These are phyloP conservation scores for Lasioglossum malachurum DNA, from an alignment of 2,888 invertebrate genomes.

Conservation along the genomic window DNA sequence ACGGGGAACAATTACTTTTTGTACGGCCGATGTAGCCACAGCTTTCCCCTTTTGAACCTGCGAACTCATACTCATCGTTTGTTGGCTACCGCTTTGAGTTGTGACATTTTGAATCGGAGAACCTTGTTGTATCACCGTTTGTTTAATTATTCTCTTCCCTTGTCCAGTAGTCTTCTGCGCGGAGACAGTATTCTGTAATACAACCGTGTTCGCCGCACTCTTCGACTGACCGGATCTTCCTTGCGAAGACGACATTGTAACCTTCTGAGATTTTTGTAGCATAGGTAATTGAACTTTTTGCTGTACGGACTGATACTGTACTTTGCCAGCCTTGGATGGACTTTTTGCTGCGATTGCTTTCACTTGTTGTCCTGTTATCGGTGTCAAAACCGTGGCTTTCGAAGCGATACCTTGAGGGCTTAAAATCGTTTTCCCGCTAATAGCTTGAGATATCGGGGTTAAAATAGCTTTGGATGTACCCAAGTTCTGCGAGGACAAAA, in stretches of 20 bases:
- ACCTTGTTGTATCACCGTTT: slow-evolving; percentile 67
- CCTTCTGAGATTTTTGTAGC: slow-evolving; percentile 82
- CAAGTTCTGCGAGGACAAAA: slow-evolving; percentile 74
- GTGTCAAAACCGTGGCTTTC: slow-evolving; percentile 81
- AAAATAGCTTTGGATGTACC: slow-evolving; percentile 76
- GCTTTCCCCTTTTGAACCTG: slow-evolving; percentile 71
- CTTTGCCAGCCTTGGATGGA: slow-evolving; percentile 71
- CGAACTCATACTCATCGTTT: slow-evolving; percentile 51
- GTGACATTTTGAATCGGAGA: slow-evolving; percentile 61
- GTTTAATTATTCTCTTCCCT: slow-evolving; percentile 73
- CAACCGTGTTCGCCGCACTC: slow-evolving; percentile 82
- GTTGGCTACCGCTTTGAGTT: slow-evolving; percentile 62
- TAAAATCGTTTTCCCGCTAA: slow-evolving; percentile 75
- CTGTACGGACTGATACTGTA: slow-evolving; percentile 79
- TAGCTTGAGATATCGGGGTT: slow-evolving; percentile 74
- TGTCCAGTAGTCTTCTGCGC: slow-evolving; percentile 63
- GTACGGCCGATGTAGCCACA: slow-evolving; percentile 55
- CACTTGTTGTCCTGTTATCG: slow-evolving; percentile 83
- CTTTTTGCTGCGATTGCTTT: slow-evolving; percentile 82
- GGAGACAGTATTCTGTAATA: slow-evolving; percentile 70
- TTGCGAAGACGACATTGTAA: slow-evolving; percentile 78
- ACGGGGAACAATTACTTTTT: slow-evolving; percentile 73
- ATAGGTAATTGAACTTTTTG: slow-evolving; percentile 77
- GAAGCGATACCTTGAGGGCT: slow-evolving; percentile 74
- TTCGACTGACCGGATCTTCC: slow-evolving; percentile 79